Evolutionary conservation across 2,888 invertebrate genomes (phyloP).

Genomic region (Neoascia interrupta): DNA sequence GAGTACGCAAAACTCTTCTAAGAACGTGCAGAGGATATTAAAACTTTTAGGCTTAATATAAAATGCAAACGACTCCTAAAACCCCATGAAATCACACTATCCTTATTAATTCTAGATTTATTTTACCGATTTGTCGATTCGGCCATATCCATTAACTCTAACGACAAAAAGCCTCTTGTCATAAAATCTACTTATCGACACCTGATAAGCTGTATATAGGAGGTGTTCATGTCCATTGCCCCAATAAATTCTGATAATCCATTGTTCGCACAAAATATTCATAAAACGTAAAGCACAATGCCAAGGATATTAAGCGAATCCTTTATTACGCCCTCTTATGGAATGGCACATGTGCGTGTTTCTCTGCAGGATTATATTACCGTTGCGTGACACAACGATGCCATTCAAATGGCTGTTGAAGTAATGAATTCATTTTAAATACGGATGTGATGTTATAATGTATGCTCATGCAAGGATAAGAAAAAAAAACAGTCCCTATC

Average conservation of each 20-base stretch:
- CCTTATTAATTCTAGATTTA: too few species aligned
- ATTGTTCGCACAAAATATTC: slow-evolving; percentile 24
- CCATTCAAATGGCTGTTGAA: slow-evolving; percentile 12
- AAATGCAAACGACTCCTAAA: too few species aligned
- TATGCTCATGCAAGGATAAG: too few species aligned
- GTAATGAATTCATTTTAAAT: slow-evolving; percentile 44
- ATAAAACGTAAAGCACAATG: slow-evolving; percentile 10
- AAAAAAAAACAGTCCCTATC: not conserved
- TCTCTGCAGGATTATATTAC: slow-evolving; percentile 23
- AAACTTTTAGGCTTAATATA: too few species aligned
- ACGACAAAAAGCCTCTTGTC: too few species aligned
- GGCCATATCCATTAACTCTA: too few species aligned
- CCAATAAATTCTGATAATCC: slow-evolving; percentile 29
- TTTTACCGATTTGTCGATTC: too few species aligned
- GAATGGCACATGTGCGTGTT: slow-evolving; percentile 35
- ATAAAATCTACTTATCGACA: not conserved
- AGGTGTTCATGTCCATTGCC: not conserved
- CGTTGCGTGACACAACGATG: slow-evolving; percentile 40
- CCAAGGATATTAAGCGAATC: slow-evolving; percentile 18
- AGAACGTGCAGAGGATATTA: too few species aligned
- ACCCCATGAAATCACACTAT: too few species aligned
- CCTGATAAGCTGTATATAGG: not conserved
- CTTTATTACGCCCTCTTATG: slow-evolving; percentile 10
- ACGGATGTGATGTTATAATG: too few species aligned
- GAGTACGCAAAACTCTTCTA: too few species aligned